Evolutionary conservation across 2,888 invertebrate species (phyloP), one percentile per base, ranked within the genome.

Genomic region (Acronicta aceris): DNA sequence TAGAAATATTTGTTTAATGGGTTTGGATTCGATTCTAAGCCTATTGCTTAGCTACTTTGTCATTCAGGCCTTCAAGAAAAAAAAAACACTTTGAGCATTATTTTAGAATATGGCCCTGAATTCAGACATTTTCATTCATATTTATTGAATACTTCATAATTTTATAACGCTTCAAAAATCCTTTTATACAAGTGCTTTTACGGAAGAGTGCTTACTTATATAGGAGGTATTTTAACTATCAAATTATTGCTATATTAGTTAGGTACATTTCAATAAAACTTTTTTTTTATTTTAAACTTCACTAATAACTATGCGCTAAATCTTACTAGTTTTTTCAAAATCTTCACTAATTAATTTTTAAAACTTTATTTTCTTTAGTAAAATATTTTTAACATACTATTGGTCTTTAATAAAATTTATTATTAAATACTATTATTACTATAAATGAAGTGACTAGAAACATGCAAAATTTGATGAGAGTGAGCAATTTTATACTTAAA

Each of bases 341-440:
- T 70, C 62, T 81, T 79, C 71, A 82, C 84, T 85, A 86, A 79
- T 83, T 83, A 82, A 77, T 83, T 84, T 87, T 81, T 73, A 73
- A 77, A 77, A 84, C 86, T 86, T 79, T 79, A 81, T 78, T 78
- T 80, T 85, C 86, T 84, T 87, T 89, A 89, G 72, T 89, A 88
- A 89, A 89, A 89, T 89, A 89, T 83, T 89, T 21, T 90, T 88
- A 91, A 88, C 84, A 75, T 84, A 82, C 89, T 91, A 91, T 93
- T 93, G 93, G 93, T 93, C 93, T 85, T 91, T 91, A 90, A 92
- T 89, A 91, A 89, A 87, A 85, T 86, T 84, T 83, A 83, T 73
- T 82, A 78, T 84, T 81, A 78, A 84, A 69, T 67, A 62, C 75
- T 79, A 78, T 74, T 73, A 74, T 82, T 83, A 78, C 80, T 76